Percentiles rank a stretch among this genome's conserved stretches.
Conservation (phyloP, 2,797 vertebrate species). For the Parambassis ranga region DNA sequence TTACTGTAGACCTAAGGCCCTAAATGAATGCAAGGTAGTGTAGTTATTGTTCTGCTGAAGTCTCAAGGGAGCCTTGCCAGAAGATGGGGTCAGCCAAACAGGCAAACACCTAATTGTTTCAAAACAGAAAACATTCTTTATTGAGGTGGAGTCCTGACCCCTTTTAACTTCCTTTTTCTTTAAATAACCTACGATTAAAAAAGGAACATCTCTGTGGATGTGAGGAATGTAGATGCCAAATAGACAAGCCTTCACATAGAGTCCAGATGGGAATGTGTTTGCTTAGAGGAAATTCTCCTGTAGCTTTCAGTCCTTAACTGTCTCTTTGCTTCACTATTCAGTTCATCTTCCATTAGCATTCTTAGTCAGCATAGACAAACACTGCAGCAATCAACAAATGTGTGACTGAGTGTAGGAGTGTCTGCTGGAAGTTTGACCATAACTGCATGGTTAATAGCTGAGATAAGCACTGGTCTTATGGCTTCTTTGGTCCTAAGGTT, state of each 20-base stretch:
- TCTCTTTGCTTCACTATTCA: not conserved
- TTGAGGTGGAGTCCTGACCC: slow-evolving; percentile 71
- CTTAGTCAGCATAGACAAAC: slow-evolving; percentile 12
- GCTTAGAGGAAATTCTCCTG: not conserved
- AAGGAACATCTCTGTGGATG: slow-evolving; percentile 53
- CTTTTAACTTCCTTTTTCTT: slow-evolving; percentile 76
- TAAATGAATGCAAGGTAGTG: slow-evolving; percentile 53
- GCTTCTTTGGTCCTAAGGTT: slow-evolving; percentile 49
- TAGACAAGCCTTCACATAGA: not conserved
- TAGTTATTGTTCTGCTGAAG: slow-evolving; percentile 66
- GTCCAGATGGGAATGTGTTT: slow-evolving; percentile 21
- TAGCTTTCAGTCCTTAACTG: not conserved
- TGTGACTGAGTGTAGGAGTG: slow-evolving; percentile 15
- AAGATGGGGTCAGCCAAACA: slow-evolving; percentile 78
- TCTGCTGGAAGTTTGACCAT: slow-evolving; percentile 27
- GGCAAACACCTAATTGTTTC: slow-evolving; percentile 78
- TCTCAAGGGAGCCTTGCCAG: slow-evolving; percentile 63
- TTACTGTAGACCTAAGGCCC: slow-evolving; percentile 28
- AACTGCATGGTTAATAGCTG: slow-evolving; percentile 35
- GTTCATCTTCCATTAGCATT: not conserved
- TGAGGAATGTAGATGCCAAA: slow-evolving; percentile 46
- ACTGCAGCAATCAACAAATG: not conserved
- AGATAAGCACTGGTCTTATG: slow-evolving; percentile 56
- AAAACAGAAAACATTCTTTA: slow-evolving; percentile 80
- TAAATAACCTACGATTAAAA: slow-evolving; percentile 72